A percentile compares a stretch with the other conserved stretches of the same genome.
These are phyloP conservation scores for Periparus ater DNA, from an alignment of 2,797 vertebrate genomes.

Conservation along the genomic window DNA sequence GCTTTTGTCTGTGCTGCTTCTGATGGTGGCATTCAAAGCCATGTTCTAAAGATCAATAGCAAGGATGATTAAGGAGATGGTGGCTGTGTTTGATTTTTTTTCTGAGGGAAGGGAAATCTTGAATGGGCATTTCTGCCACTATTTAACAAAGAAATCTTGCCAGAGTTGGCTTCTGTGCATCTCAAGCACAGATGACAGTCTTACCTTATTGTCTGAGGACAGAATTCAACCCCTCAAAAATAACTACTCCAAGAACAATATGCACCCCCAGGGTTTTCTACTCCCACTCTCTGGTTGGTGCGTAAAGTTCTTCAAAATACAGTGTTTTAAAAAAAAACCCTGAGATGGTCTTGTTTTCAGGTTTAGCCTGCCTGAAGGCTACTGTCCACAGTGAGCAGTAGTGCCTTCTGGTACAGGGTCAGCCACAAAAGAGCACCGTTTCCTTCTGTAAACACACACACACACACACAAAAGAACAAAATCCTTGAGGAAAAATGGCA, in stretches of 20 bases:
- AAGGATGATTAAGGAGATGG: background rate
- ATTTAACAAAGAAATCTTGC: background rate
- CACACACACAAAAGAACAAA: background rate
- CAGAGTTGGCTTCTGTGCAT: fast-evolving
- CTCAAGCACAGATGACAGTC: background rate
- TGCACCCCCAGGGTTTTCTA: background rate
- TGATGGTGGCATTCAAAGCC: constrained; percentile 8
- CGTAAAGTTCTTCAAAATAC: background rate
- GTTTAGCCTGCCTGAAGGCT: background rate
- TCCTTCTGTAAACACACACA: background rate
- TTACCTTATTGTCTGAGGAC: background rate
- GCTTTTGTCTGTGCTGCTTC: constrained; percentile 7
- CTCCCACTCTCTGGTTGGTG: background rate
- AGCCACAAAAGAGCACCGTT: background rate
- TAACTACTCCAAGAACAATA: background rate
- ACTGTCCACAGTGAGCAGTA: background rate
- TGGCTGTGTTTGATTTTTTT: background rate
- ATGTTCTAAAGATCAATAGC: background rate
- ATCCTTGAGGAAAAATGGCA: background rate
- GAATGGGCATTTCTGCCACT: background rate
- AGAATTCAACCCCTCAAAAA: background rate
- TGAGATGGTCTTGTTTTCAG: background rate
- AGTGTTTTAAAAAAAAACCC: background rate
- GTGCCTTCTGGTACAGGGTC: background rate
- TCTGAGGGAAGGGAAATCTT: background rate